phyloP scores from a whole-genome alignment of 2,113 vertebrate genomes.

The Paralichthys olivaceus region DNA sequence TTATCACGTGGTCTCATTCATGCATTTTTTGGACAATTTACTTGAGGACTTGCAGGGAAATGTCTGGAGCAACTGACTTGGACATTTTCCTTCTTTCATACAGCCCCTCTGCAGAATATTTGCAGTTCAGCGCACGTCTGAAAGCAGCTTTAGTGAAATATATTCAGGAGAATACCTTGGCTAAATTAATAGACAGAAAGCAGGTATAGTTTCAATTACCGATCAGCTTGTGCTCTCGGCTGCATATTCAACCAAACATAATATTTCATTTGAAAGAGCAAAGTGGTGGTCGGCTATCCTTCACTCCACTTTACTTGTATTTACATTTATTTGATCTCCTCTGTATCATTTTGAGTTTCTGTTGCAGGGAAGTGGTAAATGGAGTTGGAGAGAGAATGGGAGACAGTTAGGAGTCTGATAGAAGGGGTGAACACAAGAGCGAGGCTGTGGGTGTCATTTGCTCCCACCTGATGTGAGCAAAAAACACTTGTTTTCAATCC shows the following conservation, averaged over 20 bases:
- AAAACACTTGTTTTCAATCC: conserved; percentile 67
- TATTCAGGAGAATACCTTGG: neutral
- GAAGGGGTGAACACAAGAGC: conserved; percentile 27
- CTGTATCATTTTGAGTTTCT: conserved; percentile 46
- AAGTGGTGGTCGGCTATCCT: conserved; percentile 5
- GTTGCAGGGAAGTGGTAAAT: conserved; percentile 57
- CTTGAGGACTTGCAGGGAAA: too few species aligned
- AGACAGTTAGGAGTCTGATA: conserved; percentile 27
- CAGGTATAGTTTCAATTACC: neutral
- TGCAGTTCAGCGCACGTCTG: neutral
- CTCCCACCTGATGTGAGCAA: conserved; percentile 64
- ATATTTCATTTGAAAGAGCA: conserved; percentile 11
- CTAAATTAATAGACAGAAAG: neutral
- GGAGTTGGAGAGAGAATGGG: conserved; percentile 44
- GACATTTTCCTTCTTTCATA: too few species aligned
- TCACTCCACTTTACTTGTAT: conserved; percentile 35
- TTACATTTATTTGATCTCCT: conserved; percentile 59
- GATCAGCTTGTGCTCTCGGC: neutral
- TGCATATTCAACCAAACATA: conserved; percentile 1
- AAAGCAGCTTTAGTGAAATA: neutral
- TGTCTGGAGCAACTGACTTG: too few species aligned
- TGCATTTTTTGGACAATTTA: too few species aligned
- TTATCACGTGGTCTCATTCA: too few species aligned
- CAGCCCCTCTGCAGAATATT: too few species aligned
- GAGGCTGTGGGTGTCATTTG: conserved; percentile 60